These are phyloP conservation scores for Cervus canadensis DNA, from an alignment of 2,113 vertebrate species.

Conservation along the genomic window DNA sequence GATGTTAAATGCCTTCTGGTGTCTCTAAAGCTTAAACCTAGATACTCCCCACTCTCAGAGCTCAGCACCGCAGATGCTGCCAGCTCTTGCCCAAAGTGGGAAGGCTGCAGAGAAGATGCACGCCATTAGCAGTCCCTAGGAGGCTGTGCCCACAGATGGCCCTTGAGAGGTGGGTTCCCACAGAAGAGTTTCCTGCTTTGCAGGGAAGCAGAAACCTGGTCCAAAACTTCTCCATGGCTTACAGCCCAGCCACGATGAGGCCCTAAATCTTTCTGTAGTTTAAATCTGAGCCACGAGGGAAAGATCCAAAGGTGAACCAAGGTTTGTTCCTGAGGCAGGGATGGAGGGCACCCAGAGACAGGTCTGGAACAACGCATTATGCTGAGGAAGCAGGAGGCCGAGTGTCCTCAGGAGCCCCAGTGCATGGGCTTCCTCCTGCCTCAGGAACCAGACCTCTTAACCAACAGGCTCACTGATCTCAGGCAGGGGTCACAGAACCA, in stretches of 20 bases:
- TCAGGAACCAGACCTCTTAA: background rate
- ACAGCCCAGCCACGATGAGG: background rate
- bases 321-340: background rate
- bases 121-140: background rate
- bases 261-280: background rate
- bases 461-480: background rate
- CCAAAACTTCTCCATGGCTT: background rate
- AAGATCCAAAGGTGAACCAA: background rate
- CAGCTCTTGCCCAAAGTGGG: background rate
- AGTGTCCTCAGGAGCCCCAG: background rate
- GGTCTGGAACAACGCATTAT: background rate
- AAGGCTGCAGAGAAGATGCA: background rate
- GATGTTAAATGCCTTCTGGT: background rate
- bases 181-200: background rate
- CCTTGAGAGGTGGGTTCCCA: background rate
- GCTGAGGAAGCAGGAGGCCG: background rate
- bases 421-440: background rate
- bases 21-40: background rate
- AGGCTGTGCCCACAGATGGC: background rate
- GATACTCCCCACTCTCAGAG: background rate
- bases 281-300: background rate
- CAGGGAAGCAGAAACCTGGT: background rate
- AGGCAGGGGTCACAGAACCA: background rate
- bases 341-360: background rate
- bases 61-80: background rate